Conservation (phyloP, 1,140 invertebrate species). For the Drosophila repletoides region DNA sequence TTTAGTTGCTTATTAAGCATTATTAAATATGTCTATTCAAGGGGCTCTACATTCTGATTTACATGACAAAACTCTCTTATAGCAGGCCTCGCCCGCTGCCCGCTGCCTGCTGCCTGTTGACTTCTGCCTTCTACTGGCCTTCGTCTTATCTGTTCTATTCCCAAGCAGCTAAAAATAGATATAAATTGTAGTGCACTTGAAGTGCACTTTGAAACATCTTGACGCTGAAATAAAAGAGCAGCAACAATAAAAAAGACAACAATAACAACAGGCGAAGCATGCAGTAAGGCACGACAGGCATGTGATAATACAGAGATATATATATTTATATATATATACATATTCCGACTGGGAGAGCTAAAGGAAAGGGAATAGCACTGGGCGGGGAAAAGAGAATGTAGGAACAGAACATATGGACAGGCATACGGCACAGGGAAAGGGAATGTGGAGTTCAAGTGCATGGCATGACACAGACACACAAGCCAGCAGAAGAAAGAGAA, state of each 20-base stretch:
- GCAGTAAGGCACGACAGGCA: conserved; percentile 45
- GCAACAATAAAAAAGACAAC: conserved; percentile 11
- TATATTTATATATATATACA: background rate
- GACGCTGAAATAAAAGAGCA: conserved; percentile 58
- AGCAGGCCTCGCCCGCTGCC: no score
- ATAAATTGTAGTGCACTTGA: conserved; percentile 70
- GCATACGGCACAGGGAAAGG: background rate
- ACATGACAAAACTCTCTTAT: conserved; percentile 25
- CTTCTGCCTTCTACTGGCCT: background rate
- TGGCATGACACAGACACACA: conserved; percentile 62
- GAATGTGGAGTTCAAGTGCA: conserved; percentile 72
- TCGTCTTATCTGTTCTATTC: conserved; percentile 61
- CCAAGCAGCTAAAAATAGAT: conserved; percentile 78
- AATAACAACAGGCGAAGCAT: conserved; percentile 7
- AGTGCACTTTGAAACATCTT: conserved; percentile 76
- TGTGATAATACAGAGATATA: conserved; percentile 40
- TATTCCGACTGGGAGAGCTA: conserved; percentile 1
- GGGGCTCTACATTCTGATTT: conserved; percentile 43
- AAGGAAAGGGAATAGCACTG: background rate
- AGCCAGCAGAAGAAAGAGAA: background rate
- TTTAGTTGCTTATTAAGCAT: conserved; percentile 52
- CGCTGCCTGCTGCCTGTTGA: background rate
- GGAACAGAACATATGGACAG: background rate
- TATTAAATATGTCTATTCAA: conserved; percentile 36
- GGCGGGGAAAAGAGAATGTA: background rate